Evolutionary conservation across 2,797 vertebrate genomes (phyloP).

Genomic region (Tympanoctomys barrerae): DNA sequence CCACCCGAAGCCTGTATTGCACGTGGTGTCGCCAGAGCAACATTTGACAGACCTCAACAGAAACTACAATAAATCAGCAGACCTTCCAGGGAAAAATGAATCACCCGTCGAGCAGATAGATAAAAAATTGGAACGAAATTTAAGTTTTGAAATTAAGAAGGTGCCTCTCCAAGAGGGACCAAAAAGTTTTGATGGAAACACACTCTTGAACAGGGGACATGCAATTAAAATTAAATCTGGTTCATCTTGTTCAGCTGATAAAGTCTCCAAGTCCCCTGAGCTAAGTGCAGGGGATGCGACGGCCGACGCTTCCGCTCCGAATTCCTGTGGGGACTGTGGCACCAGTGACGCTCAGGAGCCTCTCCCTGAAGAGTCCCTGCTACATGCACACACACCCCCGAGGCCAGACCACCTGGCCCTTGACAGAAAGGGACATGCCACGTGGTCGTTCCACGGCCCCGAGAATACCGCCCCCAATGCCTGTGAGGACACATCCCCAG

Average conservation of each 20-base stretch:
- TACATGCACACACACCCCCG: constrained; percentile 85
- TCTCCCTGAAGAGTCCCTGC: constrained; percentile 80
- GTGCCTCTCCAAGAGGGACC: constrained; percentile 97
- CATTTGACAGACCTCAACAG: constrained; percentile 94
- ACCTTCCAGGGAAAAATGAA: constrained; percentile 88
- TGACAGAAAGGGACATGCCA: constrained; percentile 89
- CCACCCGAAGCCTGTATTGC: constrained; percentile 98
- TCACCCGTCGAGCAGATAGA: constrained; percentile 86
- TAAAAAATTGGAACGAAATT: constrained; percentile 94
- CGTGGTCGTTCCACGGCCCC: constrained; percentile 87
- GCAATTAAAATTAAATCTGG: constrained; percentile 93
- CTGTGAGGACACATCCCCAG: constrained; percentile 84
- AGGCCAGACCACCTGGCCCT: constrained; percentile 95
- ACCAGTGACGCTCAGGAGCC: constrained; percentile 78
- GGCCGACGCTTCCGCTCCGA: constrained; percentile 87
- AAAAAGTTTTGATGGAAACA: constrained; percentile 94
- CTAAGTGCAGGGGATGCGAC: constrained; percentile 91
- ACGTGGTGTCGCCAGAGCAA: constrained; percentile 92
- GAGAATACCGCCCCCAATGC: constrained; percentile 75
- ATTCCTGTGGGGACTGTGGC: constrained; percentile 86
- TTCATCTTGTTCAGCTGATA: constrained; percentile 85
- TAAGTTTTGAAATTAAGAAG: constrained; percentile 98
- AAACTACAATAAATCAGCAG: constrained; percentile 93
- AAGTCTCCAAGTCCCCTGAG: constrained; percentile 86
- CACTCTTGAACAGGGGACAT: constrained; percentile 92